Base-by-base conservation (phyloP, 2,113 vertebrate species). In the Mus spicilegus region DNA sequence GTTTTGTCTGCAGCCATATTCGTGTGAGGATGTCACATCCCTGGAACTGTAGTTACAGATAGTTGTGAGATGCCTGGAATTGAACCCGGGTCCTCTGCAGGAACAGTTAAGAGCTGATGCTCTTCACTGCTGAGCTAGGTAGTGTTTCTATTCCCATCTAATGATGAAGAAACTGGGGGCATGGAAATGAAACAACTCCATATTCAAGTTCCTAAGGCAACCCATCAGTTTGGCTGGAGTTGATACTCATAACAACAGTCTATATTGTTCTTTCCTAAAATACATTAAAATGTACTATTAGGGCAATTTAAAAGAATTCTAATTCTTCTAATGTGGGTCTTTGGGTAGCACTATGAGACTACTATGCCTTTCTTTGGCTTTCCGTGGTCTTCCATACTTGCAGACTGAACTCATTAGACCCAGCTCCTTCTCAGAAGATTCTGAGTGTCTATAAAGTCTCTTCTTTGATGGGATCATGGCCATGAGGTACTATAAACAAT, bases 231-330 rank as follows among this genome's bases (percentile, higher is more conserved):
- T 93, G 51, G 28, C 7, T 76, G 14, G 20, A 96, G 36, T 82
- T n/a, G 30, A 89, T 84, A 89, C 46, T 94, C 19, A 58, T 91
- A 30, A 90, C 20, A n/a, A 80, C 0, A 1, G 84, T 30, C 20
- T 56, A 56, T 33, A 11, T 86, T 28, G 80, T 46, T 92, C 39
- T 92, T 95, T 90, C n/a, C 94, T 95, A 91, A 93, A 39, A 78
- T 8, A 93, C 7, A 56, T 73, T 69, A 90, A 88, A 77, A 89
- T 56, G 11, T 56, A 87, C 42, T 58, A 94, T 78, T 87, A 85
- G 61, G 78, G 9, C 19, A 65, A 86, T 65, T 80, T 75, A 58
- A 3, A 1, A 51, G 36, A 77, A 39, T 69, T 11, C 13, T 28
- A 3, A 78, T 54, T 90, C 69, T 73, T 69, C 72, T 88, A 92